Conservation (phyloP, 1,140 invertebrate genomes). For the Zaprionus taronus region DNA sequence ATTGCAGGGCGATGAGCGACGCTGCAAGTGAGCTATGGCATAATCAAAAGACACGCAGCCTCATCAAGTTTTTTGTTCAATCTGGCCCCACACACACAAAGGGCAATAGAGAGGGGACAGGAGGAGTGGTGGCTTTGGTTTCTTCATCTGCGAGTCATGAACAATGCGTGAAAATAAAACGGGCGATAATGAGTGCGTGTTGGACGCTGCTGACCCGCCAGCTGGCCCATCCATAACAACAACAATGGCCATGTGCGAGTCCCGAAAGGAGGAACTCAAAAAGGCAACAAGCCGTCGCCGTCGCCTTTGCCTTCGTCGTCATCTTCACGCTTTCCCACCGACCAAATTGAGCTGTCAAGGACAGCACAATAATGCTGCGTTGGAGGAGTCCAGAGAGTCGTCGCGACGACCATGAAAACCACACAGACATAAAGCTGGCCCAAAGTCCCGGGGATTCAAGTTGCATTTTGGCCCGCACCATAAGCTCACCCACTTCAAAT, state of each 20-base stretch:
- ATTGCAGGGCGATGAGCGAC: constrained; percentile 30
- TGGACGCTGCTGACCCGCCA: constrained; percentile 58
- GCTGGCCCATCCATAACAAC: constrained; percentile 37
- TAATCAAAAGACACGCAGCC: constrained; percentile 76
- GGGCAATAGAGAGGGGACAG: background rate
- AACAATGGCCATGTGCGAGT: constrained; percentile 49
- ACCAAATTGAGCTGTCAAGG: constrained; percentile 55
- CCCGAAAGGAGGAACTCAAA: constrained; percentile 48
- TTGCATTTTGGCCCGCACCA: constrained; percentile 27
- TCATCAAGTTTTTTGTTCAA: constrained; percentile 66
- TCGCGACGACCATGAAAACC: constrained; percentile 27
- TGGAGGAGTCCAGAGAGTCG: background rate
- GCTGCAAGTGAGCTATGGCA: constrained; percentile 59
- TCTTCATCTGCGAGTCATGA: constrained; percentile 24
- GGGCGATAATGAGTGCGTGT: constrained; percentile 72
- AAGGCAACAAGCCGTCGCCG: constrained; percentile 72
- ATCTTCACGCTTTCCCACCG: constrained; percentile 41
- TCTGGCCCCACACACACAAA: constrained; percentile 15
- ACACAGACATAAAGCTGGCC: constrained; percentile 20
- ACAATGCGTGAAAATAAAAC: constrained; percentile 75
- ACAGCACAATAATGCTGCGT: constrained; percentile 17
- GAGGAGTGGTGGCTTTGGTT: constrained; percentile 6
- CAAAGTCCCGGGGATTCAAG: constrained; percentile 29
- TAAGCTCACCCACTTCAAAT: constrained; percentile 41
- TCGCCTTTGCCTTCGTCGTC: constrained; percentile 13